These are phyloP conservation scores for Ichneumoninae sp. DNA, from an alignment of 2,888 invertebrate species.

Conservation along the genomic window DNA sequence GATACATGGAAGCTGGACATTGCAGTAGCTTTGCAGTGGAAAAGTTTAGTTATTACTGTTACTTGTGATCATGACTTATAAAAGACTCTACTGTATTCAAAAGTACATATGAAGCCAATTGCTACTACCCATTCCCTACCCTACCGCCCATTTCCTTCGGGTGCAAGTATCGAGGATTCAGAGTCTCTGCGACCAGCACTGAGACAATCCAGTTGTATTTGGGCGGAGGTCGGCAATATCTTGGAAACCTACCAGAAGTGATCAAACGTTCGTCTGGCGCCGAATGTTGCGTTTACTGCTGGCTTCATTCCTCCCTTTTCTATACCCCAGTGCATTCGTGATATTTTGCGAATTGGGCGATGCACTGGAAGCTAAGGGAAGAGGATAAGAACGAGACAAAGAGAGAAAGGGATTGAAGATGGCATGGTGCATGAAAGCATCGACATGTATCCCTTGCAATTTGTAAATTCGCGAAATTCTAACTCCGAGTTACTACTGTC, in stretches of 20 bases:
- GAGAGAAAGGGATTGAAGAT: conserved; percentile 17
- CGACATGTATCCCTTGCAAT: conserved; percentile 36
- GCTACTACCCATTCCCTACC: background rate
- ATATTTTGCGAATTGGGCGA: conserved; percentile 34
- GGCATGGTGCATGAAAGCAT: conserved; percentile 13
- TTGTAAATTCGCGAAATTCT: conserved; percentile 31
- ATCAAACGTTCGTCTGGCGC: conserved; percentile 58
- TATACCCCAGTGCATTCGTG: background rate
- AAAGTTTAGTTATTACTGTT: background rate
- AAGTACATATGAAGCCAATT: background rate
- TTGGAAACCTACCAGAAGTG: conserved; percentile 59
- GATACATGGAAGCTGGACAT: background rate
- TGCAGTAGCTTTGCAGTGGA: background rate
- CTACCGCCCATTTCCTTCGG: conserved; percentile 12
- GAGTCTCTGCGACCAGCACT: background rate
- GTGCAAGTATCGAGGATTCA: background rate
- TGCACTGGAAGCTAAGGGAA: conserved; percentile 24
- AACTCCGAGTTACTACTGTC: background rate
- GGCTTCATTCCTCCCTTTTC: background rate
- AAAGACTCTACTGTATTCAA: background rate
- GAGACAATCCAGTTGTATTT: conserved; percentile 32
- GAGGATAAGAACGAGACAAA: background rate
- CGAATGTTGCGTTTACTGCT: conserved; percentile 32
- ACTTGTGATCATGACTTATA: background rate
- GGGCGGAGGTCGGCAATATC: conserved; percentile 1